Base-by-base conservation (phyloP, 2,888 invertebrate genomes). In the Cecidostiba fungosa region DNA sequence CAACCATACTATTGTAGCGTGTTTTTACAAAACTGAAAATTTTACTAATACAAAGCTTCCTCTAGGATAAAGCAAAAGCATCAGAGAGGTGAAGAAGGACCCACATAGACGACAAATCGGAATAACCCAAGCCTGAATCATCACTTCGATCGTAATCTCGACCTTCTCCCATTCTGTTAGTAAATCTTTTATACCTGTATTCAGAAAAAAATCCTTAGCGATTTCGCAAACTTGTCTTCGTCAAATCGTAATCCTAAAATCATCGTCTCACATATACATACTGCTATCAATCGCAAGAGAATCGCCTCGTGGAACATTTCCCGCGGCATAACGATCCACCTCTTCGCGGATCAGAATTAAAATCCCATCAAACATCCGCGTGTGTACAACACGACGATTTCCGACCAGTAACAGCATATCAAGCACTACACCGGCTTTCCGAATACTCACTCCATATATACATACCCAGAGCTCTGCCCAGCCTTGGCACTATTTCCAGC, bases 401-500 rank as follows among this genome's bases (percentile, higher is more conserved):
- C 62, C 62, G 62, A 26, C 26, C 2, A 0, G 12, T 5, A 54
- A 47, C 3, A 3, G 47, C 8, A 14, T 2, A 23, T 12, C n/a
- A 1, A 3, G 10, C 23, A 3, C 62, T 23, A 43, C 43, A 43
- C 16, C 66, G 66, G 29, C 66, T 29, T 66, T 66, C 66, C 66
- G 16, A 66, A 66, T 29, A 12, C 66, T 26, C 66, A 14, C 54
- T 19, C 3, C n/a, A 54, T 0, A 54, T 19, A 6, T 19, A 59
- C n/a, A n/a, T n/a, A n/a, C 54, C n/a, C 23, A 6, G n/a, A n/a
- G n/a, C n/a, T 59, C 70, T 8, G 36, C 23, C 47, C 69, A 87
- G 87, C 90, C 92, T 90, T 90, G 90, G 89, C 89, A 90, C 91
- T 90, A 90, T 92, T 91, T 91, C 89, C 87, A 89, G 88, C 88